Conservation (phyloP, 2,113 vertebrate species). For the Chunga burmeisteri region DNA sequence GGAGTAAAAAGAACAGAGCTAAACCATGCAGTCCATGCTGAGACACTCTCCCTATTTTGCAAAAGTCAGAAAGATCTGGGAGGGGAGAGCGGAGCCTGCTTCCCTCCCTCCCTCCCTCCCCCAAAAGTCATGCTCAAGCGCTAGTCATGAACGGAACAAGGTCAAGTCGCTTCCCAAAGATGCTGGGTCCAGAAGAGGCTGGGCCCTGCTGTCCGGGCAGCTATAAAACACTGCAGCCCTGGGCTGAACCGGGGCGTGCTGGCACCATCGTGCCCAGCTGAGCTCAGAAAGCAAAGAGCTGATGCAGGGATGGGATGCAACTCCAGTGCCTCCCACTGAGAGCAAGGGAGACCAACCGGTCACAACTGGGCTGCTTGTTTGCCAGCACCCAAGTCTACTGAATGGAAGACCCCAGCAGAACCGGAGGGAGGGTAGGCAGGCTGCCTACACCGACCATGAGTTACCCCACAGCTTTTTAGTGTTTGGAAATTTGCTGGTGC, state of each 20-base stretch:
- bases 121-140: too few relatives aligned
- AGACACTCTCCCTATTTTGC: fast-evolving
- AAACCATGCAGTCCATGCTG: not conserved
- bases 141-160: fast-evolving
- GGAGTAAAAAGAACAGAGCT: not conserved
- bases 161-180: not conserved
- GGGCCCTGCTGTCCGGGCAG: not conserved
- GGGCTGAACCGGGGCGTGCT: not conserved
- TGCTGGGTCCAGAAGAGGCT: not conserved
- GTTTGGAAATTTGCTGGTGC: not conserved
- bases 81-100: not conserved
- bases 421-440: not conserved
- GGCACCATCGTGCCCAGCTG: not conserved
- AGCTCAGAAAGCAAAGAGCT: not conserved
- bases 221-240: not conserved
- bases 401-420: not conserved
- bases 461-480: not conserved
- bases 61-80: not conserved
- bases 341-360: not conserved
- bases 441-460: not conserved
- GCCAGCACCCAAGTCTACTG: not conserved
- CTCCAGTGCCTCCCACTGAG: not conserved
- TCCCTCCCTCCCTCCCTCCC: not conserved
- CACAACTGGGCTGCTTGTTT: not conserved
- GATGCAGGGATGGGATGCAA: not conserved